Conservation (phyloP, 2,113 vertebrate species). For the Fregetta grallaria region DNA sequence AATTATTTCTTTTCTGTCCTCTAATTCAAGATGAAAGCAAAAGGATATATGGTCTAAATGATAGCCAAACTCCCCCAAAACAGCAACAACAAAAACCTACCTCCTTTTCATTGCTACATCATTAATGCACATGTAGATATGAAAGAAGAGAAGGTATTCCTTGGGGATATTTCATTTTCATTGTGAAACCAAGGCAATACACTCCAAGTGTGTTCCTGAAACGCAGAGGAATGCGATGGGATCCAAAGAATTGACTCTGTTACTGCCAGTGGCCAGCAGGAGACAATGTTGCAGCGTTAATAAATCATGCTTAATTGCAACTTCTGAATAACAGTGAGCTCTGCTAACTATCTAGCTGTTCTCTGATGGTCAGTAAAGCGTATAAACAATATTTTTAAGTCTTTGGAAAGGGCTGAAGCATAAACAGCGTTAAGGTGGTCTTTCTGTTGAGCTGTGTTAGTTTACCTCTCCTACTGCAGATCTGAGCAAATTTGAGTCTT, state of each 20-base stretch:
- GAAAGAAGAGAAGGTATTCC: background rate
- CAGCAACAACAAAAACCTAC: background rate
- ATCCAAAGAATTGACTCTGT: background rate
- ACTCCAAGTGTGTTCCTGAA: background rate
- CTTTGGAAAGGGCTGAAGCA: background rate
- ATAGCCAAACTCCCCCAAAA: background rate
- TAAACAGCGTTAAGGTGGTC: background rate
- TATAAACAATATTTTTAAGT: background rate
- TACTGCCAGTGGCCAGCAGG: background rate
- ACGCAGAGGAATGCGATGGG: background rate
- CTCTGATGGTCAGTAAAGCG: background rate
- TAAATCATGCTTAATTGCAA: background rate
- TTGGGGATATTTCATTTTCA: background rate
- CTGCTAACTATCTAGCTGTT: background rate
- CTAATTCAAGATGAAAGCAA: background rate
- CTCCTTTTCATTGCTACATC: background rate
- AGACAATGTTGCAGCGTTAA: background rate
- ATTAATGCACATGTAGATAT: background rate
- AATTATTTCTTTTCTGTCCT: background rate
- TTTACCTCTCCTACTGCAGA: background rate
- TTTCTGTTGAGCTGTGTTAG: background rate
- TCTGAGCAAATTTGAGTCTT: background rate
- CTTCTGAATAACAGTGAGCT: background rate
- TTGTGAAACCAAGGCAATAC: background rate
- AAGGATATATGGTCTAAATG: background rate